phyloP scores from a whole-genome alignment of 1,140 invertebrate genomes.

The Pemphigus obesinymphae region DNA sequence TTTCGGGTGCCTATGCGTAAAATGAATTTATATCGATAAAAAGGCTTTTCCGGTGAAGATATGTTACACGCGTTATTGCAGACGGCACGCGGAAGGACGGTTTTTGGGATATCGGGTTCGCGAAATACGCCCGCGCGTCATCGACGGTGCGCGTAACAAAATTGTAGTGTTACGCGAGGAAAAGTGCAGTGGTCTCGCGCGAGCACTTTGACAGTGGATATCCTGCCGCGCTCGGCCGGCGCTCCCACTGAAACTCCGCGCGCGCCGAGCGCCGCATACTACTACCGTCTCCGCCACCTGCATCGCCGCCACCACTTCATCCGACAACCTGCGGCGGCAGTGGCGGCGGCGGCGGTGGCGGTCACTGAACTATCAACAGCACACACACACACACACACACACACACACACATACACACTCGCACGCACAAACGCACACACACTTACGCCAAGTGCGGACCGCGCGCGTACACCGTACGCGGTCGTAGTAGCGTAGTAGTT shows the following conservation, averaged over 20 bases:
- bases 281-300: not conserved
- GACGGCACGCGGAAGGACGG: too few species aligned
- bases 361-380: constrained; percentile 40
- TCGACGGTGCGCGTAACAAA: too few species aligned
- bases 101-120: too few species aligned
- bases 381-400: not conserved
- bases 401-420: not conserved
- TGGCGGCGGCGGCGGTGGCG: not conserved
- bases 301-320: constrained; percentile 19
- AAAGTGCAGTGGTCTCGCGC: not conserved
- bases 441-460: not conserved
- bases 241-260: constrained; percentile 26
- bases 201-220: not conserved
- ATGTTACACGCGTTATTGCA: too few species aligned
- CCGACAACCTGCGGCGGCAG: constrained; percentile 29
- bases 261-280: not conserved
- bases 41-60: too few species aligned
- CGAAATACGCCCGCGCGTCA: too few species aligned
- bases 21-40: too few species aligned
- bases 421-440: not conserved
- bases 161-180: too few species aligned
- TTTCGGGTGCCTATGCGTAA: too few species aligned
- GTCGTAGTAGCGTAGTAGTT: constrained; percentile 1
- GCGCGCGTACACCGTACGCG: not conserved
- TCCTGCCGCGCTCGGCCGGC: not conserved